Conservation (phyloP, 2,888 invertebrate species). For the Pyrgus malvae region DNA sequence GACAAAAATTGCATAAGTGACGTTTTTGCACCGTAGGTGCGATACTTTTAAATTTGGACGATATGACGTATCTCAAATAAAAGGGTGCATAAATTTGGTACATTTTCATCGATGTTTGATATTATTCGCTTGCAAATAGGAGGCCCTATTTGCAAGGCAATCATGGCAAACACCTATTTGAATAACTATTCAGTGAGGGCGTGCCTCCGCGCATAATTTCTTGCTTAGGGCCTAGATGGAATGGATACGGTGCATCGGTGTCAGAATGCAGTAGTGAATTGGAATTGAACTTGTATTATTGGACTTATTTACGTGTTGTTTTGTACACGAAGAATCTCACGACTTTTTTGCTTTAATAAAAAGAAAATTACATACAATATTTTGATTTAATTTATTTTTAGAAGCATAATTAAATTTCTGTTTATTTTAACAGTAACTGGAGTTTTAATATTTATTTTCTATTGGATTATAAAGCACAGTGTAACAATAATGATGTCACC, state of each 20-base stretch:
- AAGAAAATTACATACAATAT: no score
- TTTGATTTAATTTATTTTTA: no score
- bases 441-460: no score
- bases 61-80: not conserved
- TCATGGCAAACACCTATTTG: conserved; percentile 23
- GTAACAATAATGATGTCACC: no score
- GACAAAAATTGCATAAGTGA: no score
- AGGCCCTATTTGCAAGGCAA: conserved; percentile 23
- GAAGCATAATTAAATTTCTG: no score
- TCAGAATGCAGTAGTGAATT: not conserved
- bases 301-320: no score
- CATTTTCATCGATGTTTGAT: conserved; percentile 19
- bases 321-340: no score
- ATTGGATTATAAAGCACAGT: no score
- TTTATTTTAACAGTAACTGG: no score
- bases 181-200: conserved; percentile 20
- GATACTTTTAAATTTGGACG: not conserved
- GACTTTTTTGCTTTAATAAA: no score
- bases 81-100: conserved; percentile 13
- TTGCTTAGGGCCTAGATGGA: conserved; percentile 7
- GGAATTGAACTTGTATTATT: not conserved
- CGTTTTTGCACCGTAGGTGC: no score
- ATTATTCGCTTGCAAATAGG: conserved; percentile 22
- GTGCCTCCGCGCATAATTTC: conserved; percentile 22
- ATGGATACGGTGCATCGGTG: conserved; percentile 15